Evolutionary conservation across 2,888 invertebrate species (phyloP), one percentile per base, ranked within the genome.

Genomic region (Peribatodes rhomboidaria): DNA sequence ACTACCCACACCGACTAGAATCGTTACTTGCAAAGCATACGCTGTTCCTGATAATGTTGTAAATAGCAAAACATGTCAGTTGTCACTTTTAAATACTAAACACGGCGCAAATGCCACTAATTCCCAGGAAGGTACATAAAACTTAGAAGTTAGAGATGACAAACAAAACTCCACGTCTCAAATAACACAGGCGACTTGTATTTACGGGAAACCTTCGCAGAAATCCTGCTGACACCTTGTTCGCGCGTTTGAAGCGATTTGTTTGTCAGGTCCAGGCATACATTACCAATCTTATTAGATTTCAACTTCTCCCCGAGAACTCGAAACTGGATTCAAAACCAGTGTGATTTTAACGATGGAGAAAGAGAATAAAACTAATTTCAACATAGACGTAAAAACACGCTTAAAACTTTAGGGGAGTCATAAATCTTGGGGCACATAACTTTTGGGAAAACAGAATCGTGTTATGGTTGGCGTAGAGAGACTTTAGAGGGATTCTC

Each of bases 321-420:
- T 58, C 16, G 14, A 37, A 52, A 57, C 52, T 50, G 41, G 56
- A 18, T 47, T 18, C 41, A 53, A 50, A 63, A 52, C 53, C 53
- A 57, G n/a, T 18, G 47, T 58, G 13, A 70, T 69, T 71, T 69
- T 69, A 67, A 75, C 70, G 65, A 64, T 50, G 49, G 69, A 70
- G 22, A 46, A 61, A 69, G 69, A 70, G 68, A 66, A 71, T 75
- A 65, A 74, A 78, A 74, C 70, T 72, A 74, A 79, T 76, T 76
- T 76, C 70, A 74, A 76, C 76, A 70, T 72, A 54, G 70, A 73
- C 73, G 75, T 77, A 79, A 81, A 80, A 81, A 75, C 61, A 71
- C 68, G 69, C 71, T 77, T 77, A 75, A 77, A 79, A 69, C 64
- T 71, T 69, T 61, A 61, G 65, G 66, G 52, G 55, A 47, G 61